Conservation (phyloP, 1,140 invertebrate species). For the Nephila pilipes region DNA sequence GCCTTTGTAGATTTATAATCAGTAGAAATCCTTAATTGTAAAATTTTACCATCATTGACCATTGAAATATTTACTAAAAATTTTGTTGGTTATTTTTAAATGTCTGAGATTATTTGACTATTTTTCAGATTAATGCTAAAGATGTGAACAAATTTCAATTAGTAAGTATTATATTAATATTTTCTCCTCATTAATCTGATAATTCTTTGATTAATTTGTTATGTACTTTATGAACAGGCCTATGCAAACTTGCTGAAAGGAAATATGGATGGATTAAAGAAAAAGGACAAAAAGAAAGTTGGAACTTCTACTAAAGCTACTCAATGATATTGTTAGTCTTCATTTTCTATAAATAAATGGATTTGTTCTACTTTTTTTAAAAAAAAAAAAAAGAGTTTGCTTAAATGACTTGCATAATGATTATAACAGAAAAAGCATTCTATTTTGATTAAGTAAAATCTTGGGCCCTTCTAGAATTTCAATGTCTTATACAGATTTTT, state of each 20-base stretch:
- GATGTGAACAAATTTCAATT: conserved; percentile 93
- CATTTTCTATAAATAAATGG: conserved; percentile 3
- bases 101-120: conserved; percentile 19
- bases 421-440: too few species aligned
- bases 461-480: too few species aligned
- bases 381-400: too few species aligned
- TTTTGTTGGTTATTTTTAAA: too few species aligned
- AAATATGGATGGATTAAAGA: conserved; percentile 93
- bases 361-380: neutral
- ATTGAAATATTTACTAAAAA: neutral
- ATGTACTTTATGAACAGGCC: conserved; percentile 80
- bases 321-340: conserved; percentile 47
- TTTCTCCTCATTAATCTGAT: neutral
- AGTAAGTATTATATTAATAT: conserved; percentile 67
- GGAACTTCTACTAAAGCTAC: conserved; percentile 85
- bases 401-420: too few species aligned
- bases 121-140: conserved; percentile 86
- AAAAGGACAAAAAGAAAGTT: conserved; percentile 90
- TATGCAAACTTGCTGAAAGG: conserved; percentile 91
- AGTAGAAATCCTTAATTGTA: too few species aligned
- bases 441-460: too few species aligned
- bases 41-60: too few species aligned
- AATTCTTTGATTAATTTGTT: neutral
- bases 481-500: too few species aligned
- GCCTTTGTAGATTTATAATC: too few species aligned